A percentile compares a stretch with the other conserved stretches of the same genome.
These are phyloP conservation scores for Amblyjoppa proteus DNA, from an alignment of 2,888 invertebrate genomes.

Conservation along the genomic window DNA sequence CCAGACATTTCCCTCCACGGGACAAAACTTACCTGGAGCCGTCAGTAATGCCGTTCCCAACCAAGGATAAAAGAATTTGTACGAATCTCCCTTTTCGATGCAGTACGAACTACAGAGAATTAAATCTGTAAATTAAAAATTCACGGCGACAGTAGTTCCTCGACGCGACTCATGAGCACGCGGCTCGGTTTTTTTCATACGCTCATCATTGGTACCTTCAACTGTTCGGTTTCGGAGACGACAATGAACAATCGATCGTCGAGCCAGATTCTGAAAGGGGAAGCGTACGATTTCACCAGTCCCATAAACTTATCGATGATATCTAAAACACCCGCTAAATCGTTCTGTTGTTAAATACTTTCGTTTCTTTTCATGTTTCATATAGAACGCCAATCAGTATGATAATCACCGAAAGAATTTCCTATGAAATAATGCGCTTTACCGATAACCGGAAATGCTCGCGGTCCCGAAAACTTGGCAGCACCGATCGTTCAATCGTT, in stretches of 20 bases:
- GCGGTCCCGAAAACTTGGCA: not conserved
- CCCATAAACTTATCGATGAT: not conserved
- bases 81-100: not conserved
- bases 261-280: not conserved
- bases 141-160: too few relatives aligned
- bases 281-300: not conserved
- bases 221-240: not conserved
- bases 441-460: not conserved
- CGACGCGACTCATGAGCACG: too few relatives aligned
- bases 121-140: not conserved
- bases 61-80: not conserved
- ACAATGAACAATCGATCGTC: not conserved
- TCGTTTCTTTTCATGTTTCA: not conserved
- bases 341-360: not conserved
- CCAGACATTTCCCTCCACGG: constrained; percentile 67
- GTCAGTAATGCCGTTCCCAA: not conserved
- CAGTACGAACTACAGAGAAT: not conserved
- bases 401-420: not conserved
- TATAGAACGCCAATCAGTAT: too few relatives aligned
- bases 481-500: not conserved
- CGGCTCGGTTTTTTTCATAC: too few relatives aligned
- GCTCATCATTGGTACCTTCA: not conserved
- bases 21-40: constrained; percentile 3
- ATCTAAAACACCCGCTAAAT: not conserved
- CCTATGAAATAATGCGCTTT: not conserved